These are phyloP conservation scores for Drosophila lacicola DNA, from an alignment of 2,888 invertebrate species.

Conservation along the genomic window DNA sequence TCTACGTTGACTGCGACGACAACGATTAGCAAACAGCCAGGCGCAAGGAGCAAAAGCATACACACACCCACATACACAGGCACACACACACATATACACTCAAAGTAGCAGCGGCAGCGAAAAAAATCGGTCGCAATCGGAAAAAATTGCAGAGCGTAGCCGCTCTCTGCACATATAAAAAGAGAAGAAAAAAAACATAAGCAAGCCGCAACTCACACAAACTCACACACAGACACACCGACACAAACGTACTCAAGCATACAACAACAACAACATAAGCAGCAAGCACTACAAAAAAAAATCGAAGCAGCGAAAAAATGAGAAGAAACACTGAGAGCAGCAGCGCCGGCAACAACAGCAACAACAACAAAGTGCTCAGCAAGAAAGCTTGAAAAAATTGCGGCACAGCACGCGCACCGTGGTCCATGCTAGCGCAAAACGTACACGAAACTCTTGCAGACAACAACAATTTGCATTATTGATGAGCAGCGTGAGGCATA, in stretches of 20 bases:
- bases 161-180: constrained; percentile 78
- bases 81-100: constrained; percentile 42
- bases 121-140: constrained; percentile 82
- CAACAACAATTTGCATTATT: constrained; percentile 80
- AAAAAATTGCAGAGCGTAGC: constrained; percentile 81
- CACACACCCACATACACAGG: constrained; percentile 44
- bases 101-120: constrained; percentile 57
- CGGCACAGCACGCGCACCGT: constrained; percentile 82
- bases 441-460: constrained; percentile 60
- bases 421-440: constrained; percentile 52
- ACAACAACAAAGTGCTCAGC: constrained; percentile 49
- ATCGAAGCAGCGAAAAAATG: constrained; percentile 69
- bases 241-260: constrained; percentile 77
- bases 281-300: constrained; percentile 60
- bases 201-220: constrained; percentile 77
- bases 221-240: constrained; percentile 50
- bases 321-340: constrained; percentile 77
- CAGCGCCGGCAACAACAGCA: constrained; percentile 60
- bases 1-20: constrained; percentile 78
- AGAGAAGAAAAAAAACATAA: constrained; percentile 71
- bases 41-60: constrained; percentile 77
- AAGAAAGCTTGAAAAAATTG: constrained; percentile 77
- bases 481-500: constrained; percentile 59
- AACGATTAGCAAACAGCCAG: constrained; percentile 82
- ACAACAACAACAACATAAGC: constrained; percentile 60